Percentiles rank a stretch among this genome's conserved stretches.
phyloP scores from a whole-genome alignment of 1,140 invertebrate genomes.

The Metaphire vulgaris region DNA sequence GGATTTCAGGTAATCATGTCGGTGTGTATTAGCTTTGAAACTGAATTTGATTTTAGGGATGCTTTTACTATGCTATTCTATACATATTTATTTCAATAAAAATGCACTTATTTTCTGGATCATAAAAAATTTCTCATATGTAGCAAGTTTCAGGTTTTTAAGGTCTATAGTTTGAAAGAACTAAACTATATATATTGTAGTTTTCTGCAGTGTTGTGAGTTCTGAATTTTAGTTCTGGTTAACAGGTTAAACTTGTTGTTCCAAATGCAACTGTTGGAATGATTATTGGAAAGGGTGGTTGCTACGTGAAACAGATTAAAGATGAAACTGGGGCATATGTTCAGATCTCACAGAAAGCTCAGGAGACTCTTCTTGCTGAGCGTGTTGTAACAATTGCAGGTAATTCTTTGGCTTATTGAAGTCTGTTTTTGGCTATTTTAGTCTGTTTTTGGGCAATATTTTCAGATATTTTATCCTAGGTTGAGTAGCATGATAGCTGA shows the following conservation, averaged over 20 bases:
- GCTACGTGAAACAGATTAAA: conserved; percentile 96
- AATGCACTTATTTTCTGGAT: background rate
- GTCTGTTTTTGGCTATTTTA: background rate
- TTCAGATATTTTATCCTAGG: no score
- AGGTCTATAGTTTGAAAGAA: background rate
- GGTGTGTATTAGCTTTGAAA: background rate
- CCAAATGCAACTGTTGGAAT: conserved; percentile 97
- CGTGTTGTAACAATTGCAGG: background rate
- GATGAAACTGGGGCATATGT: conserved; percentile 95
- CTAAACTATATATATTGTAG: background rate
- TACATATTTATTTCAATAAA: background rate
- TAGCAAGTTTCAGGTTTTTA: background rate
- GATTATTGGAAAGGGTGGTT: conserved; percentile 97
- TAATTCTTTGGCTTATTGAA: background rate
- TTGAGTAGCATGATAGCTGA: no score
- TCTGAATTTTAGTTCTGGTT: conserved; percentile 36
- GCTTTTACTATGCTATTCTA: background rate
- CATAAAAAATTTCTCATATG: background rate
- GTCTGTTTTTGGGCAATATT: no score
- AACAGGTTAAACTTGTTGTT: conserved; percentile 88
- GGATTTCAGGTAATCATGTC: background rate
- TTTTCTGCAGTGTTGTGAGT: background rate
- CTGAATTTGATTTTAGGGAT: background rate
- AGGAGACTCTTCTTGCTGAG: background rate
- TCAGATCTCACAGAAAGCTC: conserved; percentile 62